A percentile compares a stretch with the other conserved stretches of the same genome.
Conservation (phyloP, 2,113 vertebrate species). For the cattle (Bos taurus) region ARS-UCD2.0 NC_037336.1:51477501-51478000, state of each 20-base stretch:
- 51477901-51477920: slow-evolving; percentile 11
- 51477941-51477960: slow-evolving; percentile 35
- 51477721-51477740: slow-evolving; percentile 36
- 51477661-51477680: slow-evolving; percentile 61
- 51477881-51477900: slow-evolving; percentile 29
- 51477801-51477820: background rate
- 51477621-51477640: slow-evolving; percentile 64
- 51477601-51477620: slow-evolving; percentile 38
- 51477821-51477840: slow-evolving; percentile 4
- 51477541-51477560: slow-evolving; percentile 73
- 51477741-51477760: slow-evolving; percentile 10
- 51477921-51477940: slow-evolving; percentile 3
- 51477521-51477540: slow-evolving; percentile 82
- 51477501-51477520: slow-evolving; percentile 64
- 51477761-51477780: background rate
- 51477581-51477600: slow-evolving; percentile 50
- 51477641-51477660: slow-evolving; percentile 71
- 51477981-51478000: slow-evolving; percentile 5
- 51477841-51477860: slow-evolving; percentile 15
- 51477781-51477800: slow-evolving; percentile 29
- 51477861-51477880: background rate
- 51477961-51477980: slow-evolving; percentile 24
- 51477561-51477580: slow-evolving; percentile 63
- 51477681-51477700: slow-evolving; percentile 47
- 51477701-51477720: slow-evolving; percentile 40